A percentile compares a stretch with the other conserved stretches of the same genome.
These are phyloP conservation scores for Yponomeuta plumbellus DNA, from an alignment of 2,888 invertebrate species.

Conservation along the genomic window DNA sequence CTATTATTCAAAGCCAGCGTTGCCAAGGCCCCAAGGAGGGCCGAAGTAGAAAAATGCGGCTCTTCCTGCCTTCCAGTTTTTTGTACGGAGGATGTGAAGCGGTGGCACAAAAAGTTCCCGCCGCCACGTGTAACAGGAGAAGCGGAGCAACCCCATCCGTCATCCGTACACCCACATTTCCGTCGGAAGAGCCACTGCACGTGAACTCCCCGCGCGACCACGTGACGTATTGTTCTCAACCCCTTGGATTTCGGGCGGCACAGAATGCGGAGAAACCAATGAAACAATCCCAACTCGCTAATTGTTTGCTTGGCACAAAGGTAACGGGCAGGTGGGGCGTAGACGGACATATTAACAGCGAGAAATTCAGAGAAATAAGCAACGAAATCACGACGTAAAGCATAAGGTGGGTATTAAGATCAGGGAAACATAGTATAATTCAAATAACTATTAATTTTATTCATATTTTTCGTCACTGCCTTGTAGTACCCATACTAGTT, in stretches of 20 bases:
- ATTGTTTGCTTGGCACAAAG: slow-evolving; percentile 6
- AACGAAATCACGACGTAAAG: too few relatives aligned
- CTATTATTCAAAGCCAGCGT: neutral
- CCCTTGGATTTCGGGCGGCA: neutral
- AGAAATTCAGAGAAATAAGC: neutral
- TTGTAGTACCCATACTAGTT: too few relatives aligned
- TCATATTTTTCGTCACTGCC: too few relatives aligned
- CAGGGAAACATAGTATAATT: too few relatives aligned
- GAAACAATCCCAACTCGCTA: slow-evolving; percentile 8
- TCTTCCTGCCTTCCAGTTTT: slow-evolving; percentile 11
- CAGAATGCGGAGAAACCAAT: slow-evolving; percentile 1
- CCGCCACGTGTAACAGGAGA: slow-evolving; percentile 33
- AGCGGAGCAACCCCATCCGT: slow-evolving; percentile 30
- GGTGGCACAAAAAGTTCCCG: slow-evolving; percentile 12
- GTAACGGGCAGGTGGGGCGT: neutral
- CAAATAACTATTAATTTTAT: too few relatives aligned
- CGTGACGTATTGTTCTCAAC: slow-evolving; percentile 2
- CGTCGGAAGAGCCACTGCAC: slow-evolving; percentile 53
- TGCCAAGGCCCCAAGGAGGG: slow-evolving; percentile 1
- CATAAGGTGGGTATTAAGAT: too few relatives aligned
- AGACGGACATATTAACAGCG: neutral
- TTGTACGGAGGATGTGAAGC: slow-evolving; percentile 14
- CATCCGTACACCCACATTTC: slow-evolving; percentile 39
- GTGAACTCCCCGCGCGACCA: slow-evolving; percentile 30
- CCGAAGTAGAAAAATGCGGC: neutral